Evolutionary conservation across 2,113 vertebrate genomes (phyloP), one percentile per base, ranked within the genome.

Genomic region (Sceloporus undulatus): DNA sequence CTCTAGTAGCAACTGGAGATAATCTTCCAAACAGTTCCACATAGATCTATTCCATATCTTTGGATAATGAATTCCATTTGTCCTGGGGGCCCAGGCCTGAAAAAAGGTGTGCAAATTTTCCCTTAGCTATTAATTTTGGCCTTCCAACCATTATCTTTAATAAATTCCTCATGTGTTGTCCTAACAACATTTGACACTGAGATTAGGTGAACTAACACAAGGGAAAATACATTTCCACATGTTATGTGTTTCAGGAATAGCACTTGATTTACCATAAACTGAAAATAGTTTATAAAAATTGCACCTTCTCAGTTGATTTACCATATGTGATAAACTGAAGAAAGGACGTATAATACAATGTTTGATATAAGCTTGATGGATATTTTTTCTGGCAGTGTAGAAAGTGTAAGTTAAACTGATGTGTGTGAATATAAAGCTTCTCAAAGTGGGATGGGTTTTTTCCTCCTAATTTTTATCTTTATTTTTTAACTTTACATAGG

Each of bases 11-110:
- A 92, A 89, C 87, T 91, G 86, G 85, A 94, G 90, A 93, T 86
- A 95, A 94, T 94, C 92, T 90, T 94, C 93, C 91, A 95, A 94
- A 88, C 92, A 93, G 91, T 95, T 94, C 93, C 92, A 93, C 87
- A 92, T 94, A 92, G 94, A 94, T 92, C 92, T 92, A 93, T 91
- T 94, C 92, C 93, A 85, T 0, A 0, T 92, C 90, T 93, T 94
- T 76, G 84, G 76, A 91, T 93, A 93, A 95, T 94, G 90, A 92
- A 93, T 95, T 91, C 84, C 82, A 86, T 86, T 91, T 86, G 90
- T 90, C 89, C 13, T 89, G 54, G 85, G 68, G 88, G 77, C 79
- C 82, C 89, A 71, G 83, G 90, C 89, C 93, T 91, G 93, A 94
- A 92, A 92, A 92, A 92, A 95, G 88, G 91, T 94, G 91, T 93